Evolutionary conservation across 1,140 invertebrate genomes (phyloP), one percentile per base, ranked within the genome.

Genomic region (Camponotus pennsylvanicus): DNA sequence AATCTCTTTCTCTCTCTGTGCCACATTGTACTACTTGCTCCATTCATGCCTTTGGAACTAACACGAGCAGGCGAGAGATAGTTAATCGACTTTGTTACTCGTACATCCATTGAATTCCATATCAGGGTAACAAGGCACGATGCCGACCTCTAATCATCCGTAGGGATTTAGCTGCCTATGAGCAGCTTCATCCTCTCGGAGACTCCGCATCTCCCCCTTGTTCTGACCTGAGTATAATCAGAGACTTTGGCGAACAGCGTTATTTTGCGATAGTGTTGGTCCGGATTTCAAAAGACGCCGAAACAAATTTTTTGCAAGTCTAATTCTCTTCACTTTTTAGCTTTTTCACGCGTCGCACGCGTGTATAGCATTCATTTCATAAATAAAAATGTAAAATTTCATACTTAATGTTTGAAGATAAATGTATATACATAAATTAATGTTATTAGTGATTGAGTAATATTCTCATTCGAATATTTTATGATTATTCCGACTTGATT

Each of bases 101-200:
- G 76, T 88, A 64, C 55, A 42, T 88, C 86, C 83, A 89, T 89
- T 89, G 88, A 88, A 89, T 89, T 89, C 76, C 86, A 77, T 88
- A 89, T 89, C 82, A 86, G 52, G 69, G 88, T 89, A 89, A 89
- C 88, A 82, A 89, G 88, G 70, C 82, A 59, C 82, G 57, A 27
- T 55, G 75, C 88, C 88, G 88, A 88, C 88, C 88, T 89, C 88
- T 88, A 89, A 89, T 88, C 88, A 89, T 86, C 86, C 76, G 73
- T 8, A 85, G 69, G 82, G 88, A 89, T 89, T 89, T 89, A 88
- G n/a, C 86, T 86, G 57, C 87, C 78, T 82, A 84, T 71, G 77
- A 83, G 69, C 87, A 64, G 77, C 32, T 59, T 75, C 71, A 79
- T 49, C 71, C 71, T 45, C 52, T 71, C 78, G 21, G 67, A 76